Conservation (phyloP, 1,140 invertebrate genomes). For the Cyclargus thomasi region DNA sequence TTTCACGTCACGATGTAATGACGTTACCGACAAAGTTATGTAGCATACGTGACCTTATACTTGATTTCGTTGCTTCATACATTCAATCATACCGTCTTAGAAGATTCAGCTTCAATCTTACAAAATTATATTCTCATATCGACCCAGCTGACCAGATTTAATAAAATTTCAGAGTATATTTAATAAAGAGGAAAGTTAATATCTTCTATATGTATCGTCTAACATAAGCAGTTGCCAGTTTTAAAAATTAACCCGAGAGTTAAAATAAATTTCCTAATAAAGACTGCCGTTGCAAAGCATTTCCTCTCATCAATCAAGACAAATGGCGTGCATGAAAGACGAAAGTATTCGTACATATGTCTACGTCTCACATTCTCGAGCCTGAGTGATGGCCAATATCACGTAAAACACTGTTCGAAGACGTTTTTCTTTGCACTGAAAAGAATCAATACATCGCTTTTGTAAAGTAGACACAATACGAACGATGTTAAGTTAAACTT, state of each 20-base stretch:
- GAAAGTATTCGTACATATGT: constrained; percentile 33
- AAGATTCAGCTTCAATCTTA: not conserved
- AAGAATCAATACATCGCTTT: constrained; percentile 34
- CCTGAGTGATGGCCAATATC: constrained; percentile 48
- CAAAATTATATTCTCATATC: not conserved
- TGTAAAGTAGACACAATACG: constrained; percentile 25
- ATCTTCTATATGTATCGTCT: not conserved
- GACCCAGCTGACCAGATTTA: not conserved
- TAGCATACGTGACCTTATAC: constrained; percentile 59
- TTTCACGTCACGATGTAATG: constrained; percentile 72
- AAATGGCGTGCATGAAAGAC: constrained; percentile 39
- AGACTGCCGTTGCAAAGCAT: constrained; percentile 37
- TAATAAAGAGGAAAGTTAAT: not conserved
- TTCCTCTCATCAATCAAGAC: constrained; percentile 41
- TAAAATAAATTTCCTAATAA: constrained; percentile 32
- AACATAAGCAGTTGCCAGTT: not conserved
- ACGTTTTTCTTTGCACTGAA: constrained; percentile 35
- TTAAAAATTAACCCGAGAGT: not conserved
- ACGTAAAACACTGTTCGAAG: constrained; percentile 40
- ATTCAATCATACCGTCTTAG: constrained; percentile 23
- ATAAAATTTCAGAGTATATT: not conserved
- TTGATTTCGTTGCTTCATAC: constrained; percentile 34
- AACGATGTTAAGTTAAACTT: constrained; percentile 12
- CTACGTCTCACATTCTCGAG: constrained; percentile 35
- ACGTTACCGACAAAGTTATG: constrained; percentile 68